These are phyloP conservation scores for Amphiura filiformis DNA, from an alignment of 35 echinoderm and acorn worm genomes.

Conservation along the genomic window DNA sequence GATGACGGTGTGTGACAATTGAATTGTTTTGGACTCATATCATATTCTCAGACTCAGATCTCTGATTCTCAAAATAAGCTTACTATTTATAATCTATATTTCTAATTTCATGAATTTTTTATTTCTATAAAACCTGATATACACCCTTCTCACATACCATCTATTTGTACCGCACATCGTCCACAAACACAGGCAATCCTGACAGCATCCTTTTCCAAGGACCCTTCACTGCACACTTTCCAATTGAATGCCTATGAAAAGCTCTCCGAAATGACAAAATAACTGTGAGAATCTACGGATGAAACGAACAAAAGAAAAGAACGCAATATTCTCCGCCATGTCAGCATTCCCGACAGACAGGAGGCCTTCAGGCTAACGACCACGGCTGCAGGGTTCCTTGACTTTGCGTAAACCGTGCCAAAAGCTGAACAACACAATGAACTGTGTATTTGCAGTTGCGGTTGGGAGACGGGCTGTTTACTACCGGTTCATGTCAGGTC, in stretches of 20 bases:
- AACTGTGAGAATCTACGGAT: slow-evolving; percentile 9
- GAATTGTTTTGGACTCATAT: no score
- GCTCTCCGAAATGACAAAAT: not conserved
- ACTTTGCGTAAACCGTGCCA: not conserved
- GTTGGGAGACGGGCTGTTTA: not conserved
- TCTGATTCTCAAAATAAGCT: no score
- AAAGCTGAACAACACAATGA: not conserved
- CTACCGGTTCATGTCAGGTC: no score
- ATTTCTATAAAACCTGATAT: no score
- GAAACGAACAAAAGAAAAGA: not conserved
- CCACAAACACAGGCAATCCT: not conserved
- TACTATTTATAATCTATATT: no score
- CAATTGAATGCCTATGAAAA: not conserved
- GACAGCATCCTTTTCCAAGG: not conserved
- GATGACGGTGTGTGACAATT: no score
- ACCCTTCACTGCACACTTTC: not conserved
- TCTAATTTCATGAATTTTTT: no score
- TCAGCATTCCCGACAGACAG: slow-evolving; percentile 4
- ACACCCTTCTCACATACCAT: not conserved
- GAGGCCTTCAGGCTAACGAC: slow-evolving; percentile 12
- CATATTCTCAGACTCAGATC: no score
- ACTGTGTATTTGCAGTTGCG: not conserved
- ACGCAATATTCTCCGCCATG: not conserved
- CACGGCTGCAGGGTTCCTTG: slow-evolving; percentile 2
- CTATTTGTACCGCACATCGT: not conserved